Conservation (phyloP, 2,797 vertebrate species). For the Pseudomugil tenellus region DNA sequence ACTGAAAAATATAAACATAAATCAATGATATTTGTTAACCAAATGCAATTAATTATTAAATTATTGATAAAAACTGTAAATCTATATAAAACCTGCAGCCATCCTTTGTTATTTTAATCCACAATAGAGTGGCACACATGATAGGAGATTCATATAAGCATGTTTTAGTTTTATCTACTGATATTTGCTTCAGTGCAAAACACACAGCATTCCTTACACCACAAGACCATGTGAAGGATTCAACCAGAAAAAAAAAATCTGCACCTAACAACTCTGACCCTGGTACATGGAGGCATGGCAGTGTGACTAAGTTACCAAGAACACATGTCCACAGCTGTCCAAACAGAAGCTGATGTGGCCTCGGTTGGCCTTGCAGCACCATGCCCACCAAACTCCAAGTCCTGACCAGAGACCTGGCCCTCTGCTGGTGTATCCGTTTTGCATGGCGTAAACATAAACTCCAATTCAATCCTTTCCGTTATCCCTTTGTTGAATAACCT, state of each 20-base stretch:
- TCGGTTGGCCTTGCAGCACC: constrained; percentile 29
- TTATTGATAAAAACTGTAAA: not conserved
- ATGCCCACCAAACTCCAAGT: constrained; percentile 26
- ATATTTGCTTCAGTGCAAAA: not conserved
- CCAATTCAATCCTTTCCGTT: no score
- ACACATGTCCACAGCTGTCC: constrained; percentile 73
- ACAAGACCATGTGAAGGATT: not conserved
- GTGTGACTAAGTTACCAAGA: constrained; percentile 62
- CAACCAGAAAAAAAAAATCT: not conserved
- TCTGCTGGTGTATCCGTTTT: constrained; percentile 2
- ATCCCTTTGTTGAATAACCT: not conserved
- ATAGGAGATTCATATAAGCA: not conserved
- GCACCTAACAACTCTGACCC: constrained; percentile 39
- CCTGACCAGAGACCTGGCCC: constrained; percentile 37
- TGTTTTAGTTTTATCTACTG: not conserved
- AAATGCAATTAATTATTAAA: not conserved
- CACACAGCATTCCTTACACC: not conserved
- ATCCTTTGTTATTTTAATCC: not conserved
- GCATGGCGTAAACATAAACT: constrained; percentile 37
- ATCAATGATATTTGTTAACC: not conserved
- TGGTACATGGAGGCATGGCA: constrained; percentile 40
- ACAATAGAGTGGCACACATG: not conserved
- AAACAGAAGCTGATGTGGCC: constrained; percentile 65
- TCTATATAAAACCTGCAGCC: not conserved
- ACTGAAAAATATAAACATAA: not conserved